These are phyloP conservation scores for Rhea pennata DNA, from an alignment of 2,113 vertebrate genomes.

Conservation along the genomic window DNA sequence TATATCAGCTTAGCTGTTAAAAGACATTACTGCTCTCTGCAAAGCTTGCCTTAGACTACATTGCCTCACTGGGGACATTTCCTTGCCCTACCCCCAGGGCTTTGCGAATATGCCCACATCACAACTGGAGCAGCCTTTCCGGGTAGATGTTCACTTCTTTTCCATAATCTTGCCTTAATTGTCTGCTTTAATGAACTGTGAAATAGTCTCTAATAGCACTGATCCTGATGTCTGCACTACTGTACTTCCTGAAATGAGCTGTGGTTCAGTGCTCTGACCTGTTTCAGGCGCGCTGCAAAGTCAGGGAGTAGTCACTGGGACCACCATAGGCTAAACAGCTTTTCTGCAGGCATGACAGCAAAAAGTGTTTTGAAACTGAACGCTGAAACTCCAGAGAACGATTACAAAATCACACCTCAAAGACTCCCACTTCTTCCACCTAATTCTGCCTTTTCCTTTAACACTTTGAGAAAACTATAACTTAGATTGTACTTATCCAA, in stretches of 20 bases:
- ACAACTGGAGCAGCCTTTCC: neutral
- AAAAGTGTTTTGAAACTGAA: neutral
- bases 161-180: neutral
- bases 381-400: neutral
- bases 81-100: neutral
- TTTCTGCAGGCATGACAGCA: neutral
- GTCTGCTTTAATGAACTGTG: neutral
- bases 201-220: neutral
- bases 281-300: accelerated
- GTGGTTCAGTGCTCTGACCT: neutral
- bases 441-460: neutral
- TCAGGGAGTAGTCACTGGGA: neutral
- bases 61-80: neutral
- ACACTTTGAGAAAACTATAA: neutral
- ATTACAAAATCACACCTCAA: neutral
- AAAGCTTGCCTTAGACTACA: neutral
- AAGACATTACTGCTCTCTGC: neutral
- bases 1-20: neutral
- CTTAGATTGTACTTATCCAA: neutral
- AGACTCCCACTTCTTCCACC: neutral
- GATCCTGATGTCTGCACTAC: neutral
- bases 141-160: neutral
- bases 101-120: neutral
- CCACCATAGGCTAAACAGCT: neutral
- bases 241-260: neutral